Percentiles rank a stretch among this genome's conserved stretches.
Conservation (phyloP, 2,113 vertebrate genomes). For the Lepisosteus oculatus region DNA sequence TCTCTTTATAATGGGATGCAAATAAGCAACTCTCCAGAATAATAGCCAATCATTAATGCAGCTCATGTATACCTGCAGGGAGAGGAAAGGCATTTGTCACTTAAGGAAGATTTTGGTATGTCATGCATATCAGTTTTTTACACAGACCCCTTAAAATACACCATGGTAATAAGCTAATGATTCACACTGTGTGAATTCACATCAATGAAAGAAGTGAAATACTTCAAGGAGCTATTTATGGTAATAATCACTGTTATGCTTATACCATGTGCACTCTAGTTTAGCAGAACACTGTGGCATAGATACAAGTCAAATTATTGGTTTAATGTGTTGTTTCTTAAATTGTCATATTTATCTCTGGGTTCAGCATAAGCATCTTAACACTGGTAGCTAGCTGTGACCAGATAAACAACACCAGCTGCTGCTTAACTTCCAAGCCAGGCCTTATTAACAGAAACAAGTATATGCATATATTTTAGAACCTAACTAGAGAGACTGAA, state of each 20-base stretch:
- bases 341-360: conserved; percentile 35
- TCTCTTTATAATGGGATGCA: conserved; percentile 39
- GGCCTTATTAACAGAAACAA: not conserved
- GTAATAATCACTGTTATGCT: conserved; percentile 13
- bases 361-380: conserved; percentile 27
- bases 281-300: conserved; percentile 2
- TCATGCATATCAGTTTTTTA: conserved; percentile 16
- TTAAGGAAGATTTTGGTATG: not conserved
- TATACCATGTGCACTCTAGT: conserved; percentile 5
- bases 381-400: conserved; percentile 18
- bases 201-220: conserved; percentile 18
- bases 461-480: not conserved
- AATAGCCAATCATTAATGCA: conserved; percentile 38
- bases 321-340: conserved; percentile 29
- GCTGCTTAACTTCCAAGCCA: conserved; percentile 16
- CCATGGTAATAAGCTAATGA: conserved; percentile 28
- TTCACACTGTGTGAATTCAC: conserved; percentile 16
- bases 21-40: conserved; percentile 35
- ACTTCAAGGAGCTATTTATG: conserved; percentile 16
- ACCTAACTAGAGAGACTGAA: not conserved
- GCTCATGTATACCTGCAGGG: conserved; percentile 25
- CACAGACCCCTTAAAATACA: conserved; percentile 9
- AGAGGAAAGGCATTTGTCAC: conserved; percentile 27
- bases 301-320: conserved; percentile 31
- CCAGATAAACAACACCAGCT: conserved; percentile 33